Evolutionary conservation across 2,888 invertebrate species (phyloP), one percentile per base, ranked within the genome.

Genomic region (Sussaba pulchella): DNA sequence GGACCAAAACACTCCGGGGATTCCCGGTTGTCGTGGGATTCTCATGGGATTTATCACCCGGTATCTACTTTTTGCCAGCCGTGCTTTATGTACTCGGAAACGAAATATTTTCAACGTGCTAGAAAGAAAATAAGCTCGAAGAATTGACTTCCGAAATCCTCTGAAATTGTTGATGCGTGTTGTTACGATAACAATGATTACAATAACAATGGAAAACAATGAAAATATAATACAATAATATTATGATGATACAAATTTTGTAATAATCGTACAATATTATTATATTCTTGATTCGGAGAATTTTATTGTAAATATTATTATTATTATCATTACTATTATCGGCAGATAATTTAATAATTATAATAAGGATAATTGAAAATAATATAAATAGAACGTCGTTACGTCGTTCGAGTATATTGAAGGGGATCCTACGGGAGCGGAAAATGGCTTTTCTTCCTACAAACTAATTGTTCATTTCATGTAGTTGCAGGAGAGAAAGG

Each of bases 11-110:
- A 78, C 81, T 76, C 31, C 81, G 69, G 78, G 81, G 59, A 74
- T 76, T 69, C 80, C 73, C 67, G 72, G 63, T 77, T 73, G 82
- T 74, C 64, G 36, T 31, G 73, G 64, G 85, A 89, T 86, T 84
- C 84, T 81, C 82, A 70, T 76, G 82, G 86, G 87, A 91, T 91
- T 90, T 91, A 91, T 91, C 87, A 87, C 87, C 85, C 76, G 80
- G 57, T 14, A 57, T 31, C 17, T 83, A 86, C 85, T 89, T 87
- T 86, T 88, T 89, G 83, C 83, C 82, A 72, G 14, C 54, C 54
- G 47, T 39, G 54, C 31, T 36, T 41, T 69, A 73, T n/a, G n/a
- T 41, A 19, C 14, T 54, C 24, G 45, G 26, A 63, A 63, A 57
- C 61, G 39, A 64, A 69, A 69, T 67, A 19, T 61, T 63, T 63